Evolutionary conservation across 2,888 invertebrate species (phyloP).

Genomic region (Drosophila fungiperda): DNA sequence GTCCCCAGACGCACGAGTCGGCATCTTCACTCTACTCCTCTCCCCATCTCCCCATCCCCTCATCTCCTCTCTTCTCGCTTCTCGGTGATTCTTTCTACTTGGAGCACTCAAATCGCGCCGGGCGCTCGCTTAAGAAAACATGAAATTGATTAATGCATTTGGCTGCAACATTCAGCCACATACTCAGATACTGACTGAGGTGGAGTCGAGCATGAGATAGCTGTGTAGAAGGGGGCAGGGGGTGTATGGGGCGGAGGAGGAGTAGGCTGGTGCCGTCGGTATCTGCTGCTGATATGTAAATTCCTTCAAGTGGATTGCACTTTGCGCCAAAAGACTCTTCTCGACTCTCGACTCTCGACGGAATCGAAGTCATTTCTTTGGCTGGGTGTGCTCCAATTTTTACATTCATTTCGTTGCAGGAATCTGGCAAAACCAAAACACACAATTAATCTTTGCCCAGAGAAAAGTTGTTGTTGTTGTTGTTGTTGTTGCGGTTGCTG

Average conservation of each 20-base stretch:
- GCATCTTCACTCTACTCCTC: constrained; percentile 2
- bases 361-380: constrained; percentile 58
- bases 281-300: constrained; percentile 80
- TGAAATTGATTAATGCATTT: constrained; percentile 82
- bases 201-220: constrained; percentile 30
- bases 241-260: neutral
- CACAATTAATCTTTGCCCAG: constrained; percentile 82
- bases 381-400: constrained; percentile 67
- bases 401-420: constrained; percentile 49
- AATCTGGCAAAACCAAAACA: constrained; percentile 67
- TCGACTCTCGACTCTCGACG: constrained; percentile 12
- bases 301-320: constrained; percentile 81
- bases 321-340: constrained; percentile 75
- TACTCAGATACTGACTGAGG: constrained; percentile 40
- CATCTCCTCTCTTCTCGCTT: neutral
- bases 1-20: constrained; percentile 49
- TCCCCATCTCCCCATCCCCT: neutral
- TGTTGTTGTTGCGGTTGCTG: constrained; percentile 40
- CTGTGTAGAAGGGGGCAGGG: neutral
- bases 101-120: constrained; percentile 75
- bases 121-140: constrained; percentile 81
- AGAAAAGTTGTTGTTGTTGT: constrained; percentile 26
- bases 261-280: constrained; percentile 57
- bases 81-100: constrained; percentile 11
- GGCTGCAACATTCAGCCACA: constrained; percentile 68